Conservation (phyloP, 2,113 vertebrate genomes). For the Cottus gobio region DNA sequence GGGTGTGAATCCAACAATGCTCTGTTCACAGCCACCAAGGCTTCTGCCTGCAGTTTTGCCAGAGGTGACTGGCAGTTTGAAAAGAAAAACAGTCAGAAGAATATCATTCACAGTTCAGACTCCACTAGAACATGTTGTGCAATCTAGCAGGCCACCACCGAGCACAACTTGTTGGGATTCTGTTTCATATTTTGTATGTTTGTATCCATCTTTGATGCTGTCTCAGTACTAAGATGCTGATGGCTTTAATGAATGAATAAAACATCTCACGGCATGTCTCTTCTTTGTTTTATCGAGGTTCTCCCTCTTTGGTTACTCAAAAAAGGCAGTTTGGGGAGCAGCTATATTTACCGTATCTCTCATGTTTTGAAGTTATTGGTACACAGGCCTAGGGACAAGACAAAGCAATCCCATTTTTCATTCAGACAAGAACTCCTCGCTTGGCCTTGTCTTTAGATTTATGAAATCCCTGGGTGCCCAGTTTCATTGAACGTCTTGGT, state of each 20-base stretch:
- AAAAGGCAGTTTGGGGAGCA: conserved; percentile 60
- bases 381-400: conserved; percentile 74
- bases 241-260: conserved; percentile 70
- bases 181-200: conserved; percentile 39
- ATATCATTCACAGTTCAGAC: conserved; percentile 35
- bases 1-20: conserved; percentile 34
- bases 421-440: conserved; percentile 67
- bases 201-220: conserved; percentile 39
- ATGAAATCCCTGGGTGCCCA: conserved; percentile 69
- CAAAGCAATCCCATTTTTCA: conserved; percentile 76
- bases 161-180: conserved; percentile 34
- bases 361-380: conserved; percentile 78
- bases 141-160: neutral
- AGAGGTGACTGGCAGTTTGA: conserved; percentile 34
- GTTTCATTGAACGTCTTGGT: conserved; percentile 66
- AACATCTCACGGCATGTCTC: conserved; percentile 60
- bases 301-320: conserved; percentile 53
- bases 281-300: conserved; percentile 42
- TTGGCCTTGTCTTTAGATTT: conserved; percentile 67
- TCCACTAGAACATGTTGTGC: conserved; percentile 10
- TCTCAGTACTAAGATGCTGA: conserved; percentile 38
- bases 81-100: conserved; percentile 15
- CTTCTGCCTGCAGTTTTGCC: conserved; percentile 53
- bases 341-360: conserved; percentile 73
- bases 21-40: conserved; percentile 43